Conservation (phyloP, 2,797 vertebrate species). For the Poecile montanus region DNA sequence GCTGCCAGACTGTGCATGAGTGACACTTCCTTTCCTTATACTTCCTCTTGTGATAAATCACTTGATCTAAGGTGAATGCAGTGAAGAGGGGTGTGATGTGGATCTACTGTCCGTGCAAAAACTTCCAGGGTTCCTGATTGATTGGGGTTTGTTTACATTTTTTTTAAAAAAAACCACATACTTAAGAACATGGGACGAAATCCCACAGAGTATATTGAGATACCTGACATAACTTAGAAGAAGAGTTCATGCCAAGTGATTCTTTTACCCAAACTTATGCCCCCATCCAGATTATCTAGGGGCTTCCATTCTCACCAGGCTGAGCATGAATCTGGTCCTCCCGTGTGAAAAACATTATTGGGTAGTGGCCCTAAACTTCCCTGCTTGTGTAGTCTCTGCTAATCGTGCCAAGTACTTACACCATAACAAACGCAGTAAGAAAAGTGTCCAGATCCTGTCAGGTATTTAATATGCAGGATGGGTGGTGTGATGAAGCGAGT, state of each 20-base stretch:
- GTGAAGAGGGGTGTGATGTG: neutral
- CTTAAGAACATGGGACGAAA: neutral
- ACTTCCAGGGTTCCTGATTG: neutral
- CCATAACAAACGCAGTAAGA: neutral
- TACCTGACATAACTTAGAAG: neutral
- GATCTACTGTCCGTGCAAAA: neutral
- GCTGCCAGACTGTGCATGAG: neutral
- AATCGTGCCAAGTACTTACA: neutral
- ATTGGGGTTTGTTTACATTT: neutral
- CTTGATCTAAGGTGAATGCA: neutral
- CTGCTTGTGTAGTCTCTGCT: neutral
- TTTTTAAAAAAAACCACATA: fast-evolving
- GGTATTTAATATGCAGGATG: neutral
- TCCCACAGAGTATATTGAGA: neutral
- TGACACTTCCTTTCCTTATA: neutral
- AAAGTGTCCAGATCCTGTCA: neutral
- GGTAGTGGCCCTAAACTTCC: neutral
- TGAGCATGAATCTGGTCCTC: neutral
- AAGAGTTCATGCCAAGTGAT: neutral
- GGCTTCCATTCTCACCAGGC: neutral
- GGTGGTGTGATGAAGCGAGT: neutral
- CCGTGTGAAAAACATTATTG: neutral
- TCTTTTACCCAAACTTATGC: neutral
- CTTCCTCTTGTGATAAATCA: neutral
- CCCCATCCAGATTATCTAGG: neutral